phyloP scores from a whole-genome alignment of 2,797 vertebrate genomes.

The Sparus aurata region DNA sequence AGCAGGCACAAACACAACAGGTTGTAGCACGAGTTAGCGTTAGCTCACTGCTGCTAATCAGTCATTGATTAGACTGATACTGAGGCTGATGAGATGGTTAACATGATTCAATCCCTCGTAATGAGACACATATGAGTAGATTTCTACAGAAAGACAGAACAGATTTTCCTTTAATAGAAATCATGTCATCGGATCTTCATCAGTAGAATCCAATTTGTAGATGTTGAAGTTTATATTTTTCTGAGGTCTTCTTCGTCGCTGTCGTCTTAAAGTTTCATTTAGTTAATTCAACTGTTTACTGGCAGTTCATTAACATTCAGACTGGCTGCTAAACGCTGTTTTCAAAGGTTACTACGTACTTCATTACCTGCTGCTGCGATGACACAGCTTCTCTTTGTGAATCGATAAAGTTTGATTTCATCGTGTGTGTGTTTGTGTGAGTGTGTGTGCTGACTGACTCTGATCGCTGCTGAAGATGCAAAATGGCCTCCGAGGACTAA shows the following conservation, averaged over 20 bases:
- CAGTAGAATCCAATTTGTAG: no score
- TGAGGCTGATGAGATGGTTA: neutral
- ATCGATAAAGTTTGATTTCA: slow-evolving; percentile 30
- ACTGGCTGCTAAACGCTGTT: no score
- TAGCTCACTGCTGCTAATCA: neutral
- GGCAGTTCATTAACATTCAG: no score
- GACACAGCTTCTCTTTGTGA: slow-evolving; percentile 1
- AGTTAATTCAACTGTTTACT: no score
- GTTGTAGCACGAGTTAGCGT: neutral
- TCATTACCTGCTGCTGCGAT: slow-evolving; percentile 24
- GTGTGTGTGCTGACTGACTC: neutral
- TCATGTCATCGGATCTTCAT: no score
- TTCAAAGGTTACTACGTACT: neutral
- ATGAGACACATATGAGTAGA: neutral
- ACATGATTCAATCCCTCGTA: neutral
- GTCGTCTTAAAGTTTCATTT: no score
- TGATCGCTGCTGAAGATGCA: slow-evolving; percentile 41
- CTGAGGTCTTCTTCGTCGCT: no score
- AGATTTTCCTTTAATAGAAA: no score
- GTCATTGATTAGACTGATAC: neutral
- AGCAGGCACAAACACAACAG: neutral
- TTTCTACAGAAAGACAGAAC: no score
- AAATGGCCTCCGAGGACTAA: slow-evolving; percentile 16
- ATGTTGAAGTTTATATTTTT: no score
- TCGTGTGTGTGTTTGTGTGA: neutral